Percentiles rank a stretch among this genome's conserved stretches.
These are phyloP conservation scores for Thunnus albacares DNA, from an alignment of 2,797 vertebrate species.

Conservation along the genomic window DNA sequence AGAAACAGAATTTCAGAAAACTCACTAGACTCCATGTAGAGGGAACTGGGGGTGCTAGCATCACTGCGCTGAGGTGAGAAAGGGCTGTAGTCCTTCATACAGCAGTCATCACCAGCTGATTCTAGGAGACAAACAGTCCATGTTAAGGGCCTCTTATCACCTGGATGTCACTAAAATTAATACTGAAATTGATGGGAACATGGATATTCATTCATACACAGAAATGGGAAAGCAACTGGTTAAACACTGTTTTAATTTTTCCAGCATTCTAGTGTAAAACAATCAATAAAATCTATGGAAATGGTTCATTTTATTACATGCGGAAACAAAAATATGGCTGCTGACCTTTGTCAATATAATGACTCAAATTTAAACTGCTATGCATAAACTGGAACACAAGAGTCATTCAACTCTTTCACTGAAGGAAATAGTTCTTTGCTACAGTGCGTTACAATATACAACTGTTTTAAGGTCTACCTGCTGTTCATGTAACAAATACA, in stretches of 20 bases:
- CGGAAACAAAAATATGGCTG: conserved; percentile 29
- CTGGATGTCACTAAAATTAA: conserved; percentile 26
- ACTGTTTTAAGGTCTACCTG: not conserved
- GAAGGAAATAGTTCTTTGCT: not conserved
- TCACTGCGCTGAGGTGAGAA: conserved; percentile 86
- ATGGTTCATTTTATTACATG: conserved; percentile 34
- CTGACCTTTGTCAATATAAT: conserved; percentile 7
- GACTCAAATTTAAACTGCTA: not conserved
- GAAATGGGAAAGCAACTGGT: not conserved
- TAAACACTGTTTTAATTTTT: conserved; percentile 22
- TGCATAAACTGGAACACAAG: not conserved
- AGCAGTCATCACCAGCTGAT: conserved; percentile 75
- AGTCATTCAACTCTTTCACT: not conserved
- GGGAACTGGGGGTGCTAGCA: conserved; percentile 84
- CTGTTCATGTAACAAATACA: not conserved
- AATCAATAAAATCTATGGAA: conserved; percentile 14
- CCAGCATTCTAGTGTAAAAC: not conserved
- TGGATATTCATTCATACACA: conserved; percentile 20
- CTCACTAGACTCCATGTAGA: conserved; percentile 92
- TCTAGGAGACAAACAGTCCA: conserved; percentile 77
- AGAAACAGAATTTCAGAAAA: conserved; percentile 34
- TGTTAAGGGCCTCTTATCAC: conserved; percentile 10
- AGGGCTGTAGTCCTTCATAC: conserved; percentile 80
- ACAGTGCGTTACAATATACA: not conserved
- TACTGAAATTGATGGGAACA: conserved; percentile 16